These are phyloP conservation scores for Zingel zingel DNA, from an alignment of 2,113 vertebrate species.

Conservation along the genomic window DNA sequence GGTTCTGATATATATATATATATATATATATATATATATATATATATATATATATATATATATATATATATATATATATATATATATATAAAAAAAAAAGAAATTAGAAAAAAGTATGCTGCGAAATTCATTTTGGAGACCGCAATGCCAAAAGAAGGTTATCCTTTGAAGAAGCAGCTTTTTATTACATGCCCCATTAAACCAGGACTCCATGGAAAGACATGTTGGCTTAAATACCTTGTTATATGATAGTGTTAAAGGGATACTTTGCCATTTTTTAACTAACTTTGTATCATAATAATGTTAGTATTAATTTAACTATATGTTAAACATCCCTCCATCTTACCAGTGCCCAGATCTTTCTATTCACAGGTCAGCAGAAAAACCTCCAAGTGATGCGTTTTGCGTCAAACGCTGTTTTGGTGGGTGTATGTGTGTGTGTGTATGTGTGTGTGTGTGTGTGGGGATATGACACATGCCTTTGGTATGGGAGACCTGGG, in stretches of 20 bases:
- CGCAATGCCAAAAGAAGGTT: constrained; percentile 54
- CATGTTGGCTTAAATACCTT: constrained; percentile 31
- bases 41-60: constrained; percentile 60
- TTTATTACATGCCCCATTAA: constrained; percentile 35
- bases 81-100: constrained; percentile 44
- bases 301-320: no score
- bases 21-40: constrained; percentile 60
- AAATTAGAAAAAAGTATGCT: constrained; percentile 8
- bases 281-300: no score
- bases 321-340: no score
- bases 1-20: constrained; percentile 59
- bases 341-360: no score
- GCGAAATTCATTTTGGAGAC: constrained; percentile 57
- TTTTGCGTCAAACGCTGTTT: no score
- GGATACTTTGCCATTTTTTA: no score
- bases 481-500: no score
- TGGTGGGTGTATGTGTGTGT: no score
- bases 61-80: constrained; percentile 60
- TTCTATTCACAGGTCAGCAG: no score
- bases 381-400: no score
- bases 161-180: constrained; percentile 33
- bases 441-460: no score
- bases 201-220: background rate
- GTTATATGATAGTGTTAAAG: background rate
- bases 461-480: no score